Evolutionary conservation across 2,113 vertebrate genomes (phyloP).

Genomic region (Mastomys coucha): DNA sequence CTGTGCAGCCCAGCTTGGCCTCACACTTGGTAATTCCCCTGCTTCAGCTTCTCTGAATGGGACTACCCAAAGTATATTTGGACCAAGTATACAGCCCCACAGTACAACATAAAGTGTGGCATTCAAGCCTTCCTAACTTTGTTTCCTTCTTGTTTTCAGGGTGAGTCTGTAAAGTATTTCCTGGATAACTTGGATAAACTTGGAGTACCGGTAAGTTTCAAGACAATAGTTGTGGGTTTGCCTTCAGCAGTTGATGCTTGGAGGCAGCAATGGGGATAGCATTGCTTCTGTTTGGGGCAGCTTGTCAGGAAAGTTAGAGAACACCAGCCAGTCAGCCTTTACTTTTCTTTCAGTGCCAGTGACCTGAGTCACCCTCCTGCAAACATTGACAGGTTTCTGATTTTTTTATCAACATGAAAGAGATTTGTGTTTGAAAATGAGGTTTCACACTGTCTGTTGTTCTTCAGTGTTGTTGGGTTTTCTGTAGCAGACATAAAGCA

Average conservation of each 20-base stretch:
- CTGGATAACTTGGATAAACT: constrained; percentile 99
- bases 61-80: constrained; percentile 64
- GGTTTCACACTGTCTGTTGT: neutral
- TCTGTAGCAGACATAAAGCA: neutral
- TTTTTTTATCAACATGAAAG: constrained; percentile 18
- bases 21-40: neutral
- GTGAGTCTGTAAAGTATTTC: constrained; percentile 99
- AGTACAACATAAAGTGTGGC: constrained; percentile 73
- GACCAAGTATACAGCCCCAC: constrained; percentile 63
- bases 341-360: neutral
- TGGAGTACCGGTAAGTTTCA: constrained; percentile 93
- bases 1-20: neutral
- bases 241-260: neutral
- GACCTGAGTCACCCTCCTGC: neutral
- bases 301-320: neutral
- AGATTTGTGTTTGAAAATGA: constrained; percentile 42
- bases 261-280: constrained; percentile 11
- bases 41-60: neutral
- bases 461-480: neutral
- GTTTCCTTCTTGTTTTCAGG: constrained; percentile 89
- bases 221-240: constrained; percentile 31
- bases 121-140: constrained; percentile 66
- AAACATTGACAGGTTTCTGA: neutral
- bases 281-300: neutral
- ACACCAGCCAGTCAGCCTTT: neutral